Base-by-base conservation (phyloP, 2,113 vertebrate genomes). In the Nibea coibor region DNA sequence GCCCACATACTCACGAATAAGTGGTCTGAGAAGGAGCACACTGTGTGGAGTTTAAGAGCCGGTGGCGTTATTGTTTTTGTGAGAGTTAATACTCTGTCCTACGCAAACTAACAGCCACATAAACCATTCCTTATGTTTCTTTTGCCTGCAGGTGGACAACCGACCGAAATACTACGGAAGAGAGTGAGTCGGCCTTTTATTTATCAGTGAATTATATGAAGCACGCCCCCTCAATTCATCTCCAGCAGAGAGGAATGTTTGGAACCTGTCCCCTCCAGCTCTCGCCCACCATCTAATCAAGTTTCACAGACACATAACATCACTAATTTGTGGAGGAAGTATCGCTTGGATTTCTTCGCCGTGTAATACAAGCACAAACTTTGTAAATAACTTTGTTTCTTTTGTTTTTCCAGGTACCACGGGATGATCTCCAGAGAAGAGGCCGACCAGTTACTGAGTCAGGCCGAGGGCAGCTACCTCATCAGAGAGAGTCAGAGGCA, bases 401-500 rank as follows among this genome's bases (percentile, higher is more conserved):
- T 3, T 43, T 11, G 4, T 45, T 24, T 67, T 22, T 86, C 42
- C 87, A 99, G 98, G 91, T 99, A 97, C 93, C 97, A 99, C n/a
- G 98, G 98, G 75, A 99, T 98, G 97, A 99, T 99, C 94, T 99
- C 98, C 72, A 96, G 98, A 91, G 98, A 99, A 93, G 96, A 96
- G 72, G 95, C 97, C 10, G 98, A 99, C 94, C 97, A 96, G 84
- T 93, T 98, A 85, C 90, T 99, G 90, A 98, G 96, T 87, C 95
- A 97, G 90, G 97, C 98, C 51, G 98, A 99, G 87, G 98, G 98
- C 87, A 98, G 97, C 93, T 99, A 99, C 93, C 97, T 99, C 87
- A 99, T 99, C 93, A 95, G 98, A 80, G 98, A 99, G 94, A 99
- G 98, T 91, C 98, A 99, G 91, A 95, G 98, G 62, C 98, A 99